Conservation (phyloP, 2,113 vertebrate genomes). For the Macaca nemestrina region DNA sequence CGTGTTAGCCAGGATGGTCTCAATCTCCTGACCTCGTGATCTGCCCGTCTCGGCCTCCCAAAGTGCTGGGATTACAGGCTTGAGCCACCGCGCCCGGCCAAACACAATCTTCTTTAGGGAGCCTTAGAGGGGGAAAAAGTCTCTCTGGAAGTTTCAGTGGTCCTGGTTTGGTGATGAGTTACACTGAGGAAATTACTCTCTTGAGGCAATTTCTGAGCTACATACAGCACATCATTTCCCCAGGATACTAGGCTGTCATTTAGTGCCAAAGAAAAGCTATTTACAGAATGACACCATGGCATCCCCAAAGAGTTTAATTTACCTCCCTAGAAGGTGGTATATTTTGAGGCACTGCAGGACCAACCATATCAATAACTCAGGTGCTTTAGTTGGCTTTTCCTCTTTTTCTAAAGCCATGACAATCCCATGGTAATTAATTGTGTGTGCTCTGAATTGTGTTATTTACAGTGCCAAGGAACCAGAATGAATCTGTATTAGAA, state of each 20-base stretch:
- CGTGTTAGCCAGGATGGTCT: no score
- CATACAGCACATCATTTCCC: slow-evolving; percentile 43
- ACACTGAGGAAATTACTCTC: slow-evolving; percentile 57
- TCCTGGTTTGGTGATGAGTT: slow-evolving; percentile 59
- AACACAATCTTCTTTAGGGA: slow-evolving; percentile 22
- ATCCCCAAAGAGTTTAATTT: slow-evolving; percentile 65
- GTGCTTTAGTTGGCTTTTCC: slow-evolving; percentile 69
- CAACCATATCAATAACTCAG: slow-evolving; percentile 67
- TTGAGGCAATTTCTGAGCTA: neutral
- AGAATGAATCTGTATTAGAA: slow-evolving; percentile 73
- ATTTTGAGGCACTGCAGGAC: slow-evolving; percentile 45
- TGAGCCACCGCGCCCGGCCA: neutral
- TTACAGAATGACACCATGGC: slow-evolving; percentile 55
- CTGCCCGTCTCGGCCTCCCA: no score
- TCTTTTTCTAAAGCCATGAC: slow-evolving; percentile 26
- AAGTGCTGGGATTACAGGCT: no score
- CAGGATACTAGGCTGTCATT: slow-evolving; percentile 66
- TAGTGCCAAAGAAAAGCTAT: slow-evolving; percentile 69
- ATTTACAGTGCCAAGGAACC: slow-evolving; percentile 75
- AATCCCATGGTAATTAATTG: slow-evolving; percentile 60
- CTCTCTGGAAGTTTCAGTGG: slow-evolving; percentile 33
- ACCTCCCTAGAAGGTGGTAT: slow-evolving; percentile 57
- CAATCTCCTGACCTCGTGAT: no score
- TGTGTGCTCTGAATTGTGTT: slow-evolving; percentile 62
- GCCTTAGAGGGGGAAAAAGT: neutral